A percentile compares a stretch with the other conserved stretches of the same genome.
Conservation (phyloP, 2,113 vertebrate genomes). For the Percopsis transmontana region DNA sequence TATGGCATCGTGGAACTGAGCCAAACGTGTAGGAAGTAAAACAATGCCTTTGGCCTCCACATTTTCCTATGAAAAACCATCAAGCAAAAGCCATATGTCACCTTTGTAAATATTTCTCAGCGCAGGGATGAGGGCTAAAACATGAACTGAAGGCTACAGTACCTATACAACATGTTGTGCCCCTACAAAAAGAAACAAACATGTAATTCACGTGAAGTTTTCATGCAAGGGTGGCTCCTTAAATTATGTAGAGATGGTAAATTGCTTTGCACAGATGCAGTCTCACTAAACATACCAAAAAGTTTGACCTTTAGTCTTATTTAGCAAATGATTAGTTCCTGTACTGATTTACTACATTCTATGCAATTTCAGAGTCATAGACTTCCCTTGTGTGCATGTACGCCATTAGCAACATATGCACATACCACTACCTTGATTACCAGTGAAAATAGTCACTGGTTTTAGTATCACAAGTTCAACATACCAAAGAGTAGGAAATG, state of each 20-base stretch:
- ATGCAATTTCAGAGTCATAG: conserved; percentile 3
- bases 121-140: not conserved
- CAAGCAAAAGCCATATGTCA: not conserved
- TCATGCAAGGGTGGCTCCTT: too few relatives aligned
- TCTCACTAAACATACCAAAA: not conserved
- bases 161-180: too few relatives aligned
- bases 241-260: not conserved
- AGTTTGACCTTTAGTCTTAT: not conserved
- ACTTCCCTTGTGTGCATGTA: not conserved
- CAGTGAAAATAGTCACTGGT: not conserved
- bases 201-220: too few relatives aligned
- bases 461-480: conserved; percentile 6
- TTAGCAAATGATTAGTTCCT: conserved; percentile 19
- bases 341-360: conserved; percentile 34
- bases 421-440: not conserved
- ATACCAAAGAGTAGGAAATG: conserved; percentile 23
- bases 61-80: not conserved
- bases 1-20: not conserved
- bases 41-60: not conserved
- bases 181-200: too few relatives aligned
- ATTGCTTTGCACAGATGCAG: conserved; percentile 5
- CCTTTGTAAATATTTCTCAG: not conserved
- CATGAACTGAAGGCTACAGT: not conserved
- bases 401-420: not conserved
- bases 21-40: not conserved